Base-by-base conservation (phyloP, 1,140 invertebrate genomes). In the Temnothorax nylanderi region DNA sequence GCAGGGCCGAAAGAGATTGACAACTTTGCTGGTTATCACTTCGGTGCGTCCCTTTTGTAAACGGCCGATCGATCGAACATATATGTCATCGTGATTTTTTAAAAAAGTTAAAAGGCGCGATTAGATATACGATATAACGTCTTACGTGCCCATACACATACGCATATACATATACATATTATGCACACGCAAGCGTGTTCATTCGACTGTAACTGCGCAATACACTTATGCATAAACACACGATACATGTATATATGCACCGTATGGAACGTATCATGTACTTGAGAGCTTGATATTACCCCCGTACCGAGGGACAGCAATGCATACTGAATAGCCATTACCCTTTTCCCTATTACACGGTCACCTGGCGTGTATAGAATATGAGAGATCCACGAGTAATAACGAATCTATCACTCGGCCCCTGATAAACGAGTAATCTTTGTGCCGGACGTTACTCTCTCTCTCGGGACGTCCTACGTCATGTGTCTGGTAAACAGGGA, bases 311-410 rank as follows among this genome's bases (percentile, higher is more conserved):
- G 93, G 90, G 91, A 90, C 89, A 92, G 94, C 94, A 95, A 95
- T 95, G 94, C 94, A 95, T 95, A 95, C 94, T 94, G 94, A 95
- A 91, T 92, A 95, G 94, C 91, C 91, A 90, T 92, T 91, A 78
- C 91, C 92, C 92, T 89, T 93, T 92, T 93, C 92, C 89, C 92
- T 87, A 93, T 95, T 94, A 94, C 93, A 93, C 91, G 93, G 93
- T 93, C 93, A 94, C 92, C 93, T 91, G 88, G 92, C 91, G 85
- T 92, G 93, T 90, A 91, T 92, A 92, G 92, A 93, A 94, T 94
- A 94, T 92, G 89, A 92, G 89, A 92, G 92, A 93, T 93, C 92
- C 90, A 54, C 86, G 71, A 90, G 89, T 93, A 93, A 94, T 93
- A 94, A 94, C 93, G 91, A 94, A 94, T 93, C 92, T 93, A 94